These are phyloP conservation scores for Peromyscus polionotus DNA, from an alignment of 2,113 vertebrate genomes.

Conservation along the genomic window DNA sequence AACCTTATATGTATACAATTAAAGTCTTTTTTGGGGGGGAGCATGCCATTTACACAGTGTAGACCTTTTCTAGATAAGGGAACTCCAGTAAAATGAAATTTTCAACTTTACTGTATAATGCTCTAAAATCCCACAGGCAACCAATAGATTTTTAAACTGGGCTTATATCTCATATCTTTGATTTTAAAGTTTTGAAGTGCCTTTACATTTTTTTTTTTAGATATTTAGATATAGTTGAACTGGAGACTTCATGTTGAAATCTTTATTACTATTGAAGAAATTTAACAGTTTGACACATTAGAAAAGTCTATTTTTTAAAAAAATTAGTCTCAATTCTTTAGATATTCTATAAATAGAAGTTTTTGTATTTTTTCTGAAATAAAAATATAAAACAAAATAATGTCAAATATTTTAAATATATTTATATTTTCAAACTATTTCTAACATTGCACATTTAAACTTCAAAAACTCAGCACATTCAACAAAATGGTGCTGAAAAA, in stretches of 20 bases:
- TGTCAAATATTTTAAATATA: constrained; percentile 59
- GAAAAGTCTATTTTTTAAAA: constrained; percentile 51
- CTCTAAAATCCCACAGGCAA: constrained; percentile 57
- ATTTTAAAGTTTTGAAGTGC: constrained; percentile 50
- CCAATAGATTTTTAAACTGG: neutral
- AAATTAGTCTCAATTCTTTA: constrained; percentile 67
- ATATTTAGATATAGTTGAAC: constrained; percentile 4
- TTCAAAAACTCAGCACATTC: constrained; percentile 61
- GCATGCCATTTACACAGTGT: neutral
- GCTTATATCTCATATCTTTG: constrained; percentile 50
- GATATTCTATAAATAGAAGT: constrained; percentile 54
- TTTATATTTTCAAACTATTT: constrained; percentile 51
- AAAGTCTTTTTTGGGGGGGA: neutral
- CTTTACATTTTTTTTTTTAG: constrained; percentile 53
- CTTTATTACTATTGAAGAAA: constrained; percentile 69
- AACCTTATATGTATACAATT: neutral
- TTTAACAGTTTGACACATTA: constrained; percentile 13
- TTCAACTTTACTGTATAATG: constrained; percentile 40
- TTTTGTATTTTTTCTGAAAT: constrained; percentile 51
- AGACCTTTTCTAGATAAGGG: constrained; percentile 56
- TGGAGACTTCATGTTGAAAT: constrained; percentile 13
- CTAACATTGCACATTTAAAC: constrained; percentile 47
- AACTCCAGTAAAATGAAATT: constrained; percentile 8
- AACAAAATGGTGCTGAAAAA: neutral
- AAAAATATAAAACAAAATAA: constrained; percentile 64